Conservation (phyloP, 2,797 vertebrate species). For the Epinephelus awoara region DNA sequence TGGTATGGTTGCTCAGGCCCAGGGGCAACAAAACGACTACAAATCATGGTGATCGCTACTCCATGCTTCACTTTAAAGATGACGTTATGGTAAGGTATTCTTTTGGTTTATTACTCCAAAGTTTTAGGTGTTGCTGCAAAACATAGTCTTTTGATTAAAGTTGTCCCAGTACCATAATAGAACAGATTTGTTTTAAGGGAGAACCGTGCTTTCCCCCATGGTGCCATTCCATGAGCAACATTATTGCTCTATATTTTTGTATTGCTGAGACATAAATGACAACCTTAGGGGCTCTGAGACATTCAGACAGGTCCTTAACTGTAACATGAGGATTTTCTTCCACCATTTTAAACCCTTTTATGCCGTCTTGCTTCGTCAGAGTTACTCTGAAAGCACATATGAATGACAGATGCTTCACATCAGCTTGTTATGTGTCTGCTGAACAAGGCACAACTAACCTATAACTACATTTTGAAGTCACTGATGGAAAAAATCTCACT, state of each 20-base stretch:
- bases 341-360: background rate
- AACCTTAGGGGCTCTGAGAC: background rate
- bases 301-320: background rate
- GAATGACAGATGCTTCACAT: background rate
- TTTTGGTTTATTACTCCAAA: background rate
- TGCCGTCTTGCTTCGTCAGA: background rate
- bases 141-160: background rate
- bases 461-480: background rate
- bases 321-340: background rate
- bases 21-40: no score
- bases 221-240: background rate
- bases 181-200: background rate
- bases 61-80: no score
- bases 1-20: background rate
- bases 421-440: background rate
- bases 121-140: no score
- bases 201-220: background rate
- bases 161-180: background rate
- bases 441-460: background rate
- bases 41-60: no score
- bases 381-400: background rate
- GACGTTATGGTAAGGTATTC: background rate
- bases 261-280: background rate
- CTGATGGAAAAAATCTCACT: background rate
- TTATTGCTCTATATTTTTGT: background rate